A percentile compares a stretch with the other conserved stretches of the same genome.
Conservation (phyloP, 1,140 invertebrate genomes). For the Sesamia nonagrioides region DNA sequence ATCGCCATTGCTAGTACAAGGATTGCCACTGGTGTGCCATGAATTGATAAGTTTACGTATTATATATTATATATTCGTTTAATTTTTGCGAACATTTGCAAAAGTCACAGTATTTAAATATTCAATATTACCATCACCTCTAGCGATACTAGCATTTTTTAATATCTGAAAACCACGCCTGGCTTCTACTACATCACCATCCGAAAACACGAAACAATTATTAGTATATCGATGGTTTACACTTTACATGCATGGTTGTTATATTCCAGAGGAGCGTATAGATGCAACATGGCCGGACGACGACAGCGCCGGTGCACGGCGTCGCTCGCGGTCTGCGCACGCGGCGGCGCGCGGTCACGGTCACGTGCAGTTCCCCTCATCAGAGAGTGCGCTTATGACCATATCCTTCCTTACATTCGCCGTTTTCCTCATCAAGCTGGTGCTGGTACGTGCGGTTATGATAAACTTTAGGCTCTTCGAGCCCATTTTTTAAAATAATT, state of each 20-base stretch:
- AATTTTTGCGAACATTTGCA: background rate
- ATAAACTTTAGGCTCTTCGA: background rate
- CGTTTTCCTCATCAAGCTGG: conserved; percentile 93
- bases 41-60: no score
- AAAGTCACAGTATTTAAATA: no score
- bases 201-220: background rate
- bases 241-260: background rate
- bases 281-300: conserved; percentile 78
- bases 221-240: background rate
- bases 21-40: no score
- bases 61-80: no score
- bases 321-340: conserved; percentile 68
- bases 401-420: conserved; percentile 95
- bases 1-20: no score
- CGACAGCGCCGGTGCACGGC: conserved; percentile 61
- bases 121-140: no score
- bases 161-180: no score
- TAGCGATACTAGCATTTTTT: no score
- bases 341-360: conserved; percentile 79
- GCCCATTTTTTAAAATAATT: no score
- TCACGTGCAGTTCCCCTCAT: conserved; percentile 92
- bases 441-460: conserved; percentile 89
- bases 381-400: conserved; percentile 93
- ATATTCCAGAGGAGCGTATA: conserved; percentile 80
- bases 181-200: no score